Percentiles rank a stretch among this genome's conserved stretches.
Conservation (phyloP, 1,140 invertebrate genomes). For the Apolygus lucorum region DNA sequence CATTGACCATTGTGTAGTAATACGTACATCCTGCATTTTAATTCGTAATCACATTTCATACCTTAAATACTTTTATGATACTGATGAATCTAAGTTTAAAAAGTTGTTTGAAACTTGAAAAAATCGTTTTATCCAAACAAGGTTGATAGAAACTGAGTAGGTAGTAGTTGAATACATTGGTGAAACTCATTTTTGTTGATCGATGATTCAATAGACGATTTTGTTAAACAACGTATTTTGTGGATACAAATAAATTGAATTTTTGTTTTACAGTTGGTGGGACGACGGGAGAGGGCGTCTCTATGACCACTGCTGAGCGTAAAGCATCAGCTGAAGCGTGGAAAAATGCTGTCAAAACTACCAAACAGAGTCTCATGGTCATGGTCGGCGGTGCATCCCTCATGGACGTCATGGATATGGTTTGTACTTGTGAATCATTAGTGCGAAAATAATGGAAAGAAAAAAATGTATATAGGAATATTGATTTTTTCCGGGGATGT, state of each 20-base stretch:
- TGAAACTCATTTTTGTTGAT: no score
- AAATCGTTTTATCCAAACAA: not conserved
- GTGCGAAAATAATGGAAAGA: no score
- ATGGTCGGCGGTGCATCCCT: conserved; percentile 67
- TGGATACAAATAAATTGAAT: not conserved
- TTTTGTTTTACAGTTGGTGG: conserved; percentile 47
- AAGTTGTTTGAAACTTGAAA: not conserved
- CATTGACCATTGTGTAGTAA: no score
- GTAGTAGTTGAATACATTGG: no score
- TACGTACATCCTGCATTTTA: no score
- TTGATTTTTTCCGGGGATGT: no score
- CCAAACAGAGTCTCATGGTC: conserved; percentile 57
- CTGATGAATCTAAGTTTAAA: not conserved
- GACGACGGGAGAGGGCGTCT: conserved; percentile 66
- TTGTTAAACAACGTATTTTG: no score
- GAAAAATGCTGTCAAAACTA: conserved; percentile 47
- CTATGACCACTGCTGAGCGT: conserved; percentile 57
- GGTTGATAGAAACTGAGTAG: not conserved
- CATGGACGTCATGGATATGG: conserved; percentile 60
- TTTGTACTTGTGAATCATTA: conserved; percentile 37
- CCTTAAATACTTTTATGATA: no score
- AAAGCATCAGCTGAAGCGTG: conserved; percentile 59
- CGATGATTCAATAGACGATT: no score
- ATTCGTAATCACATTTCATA: no score
- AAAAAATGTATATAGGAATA: no score